Percentiles rank a stretch among this genome's conserved stretches.
Evolutionary conservation across 2,797 vertebrate species (phyloP).

Genomic region (Lepidocolaptes lacrymiger): DNA sequence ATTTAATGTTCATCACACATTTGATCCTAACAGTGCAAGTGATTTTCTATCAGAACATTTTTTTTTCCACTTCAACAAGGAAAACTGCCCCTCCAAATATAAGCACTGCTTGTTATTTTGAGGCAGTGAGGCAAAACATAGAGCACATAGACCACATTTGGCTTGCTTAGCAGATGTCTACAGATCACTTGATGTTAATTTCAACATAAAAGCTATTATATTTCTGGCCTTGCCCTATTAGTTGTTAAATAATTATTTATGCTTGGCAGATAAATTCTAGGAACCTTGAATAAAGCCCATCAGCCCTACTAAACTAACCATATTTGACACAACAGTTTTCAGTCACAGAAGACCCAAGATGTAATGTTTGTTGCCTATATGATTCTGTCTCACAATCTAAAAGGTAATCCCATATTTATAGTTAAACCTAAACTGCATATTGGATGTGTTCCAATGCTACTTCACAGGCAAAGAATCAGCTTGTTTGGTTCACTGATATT

Average conservation of each 20-base stretch:
- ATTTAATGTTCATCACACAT: conserved; percentile 67
- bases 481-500: conserved; percentile 68
- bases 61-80: conserved; percentile 58
- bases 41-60: conserved; percentile 60
- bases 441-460: conserved; percentile 18
- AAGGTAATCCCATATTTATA: conserved; percentile 54
- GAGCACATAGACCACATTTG: conserved; percentile 51
- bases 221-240: conserved; percentile 74
- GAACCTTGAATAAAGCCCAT: conserved; percentile 57
- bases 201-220: conserved; percentile 75
- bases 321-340: conserved; percentile 70
- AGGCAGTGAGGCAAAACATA: conserved; percentile 73
- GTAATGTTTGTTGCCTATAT: conserved; percentile 38
- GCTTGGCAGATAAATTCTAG: conserved; percentile 67
- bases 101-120: conserved; percentile 72
- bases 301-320: conserved; percentile 68
- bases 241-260: conserved; percentile 77
- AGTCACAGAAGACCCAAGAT: conserved; percentile 14
- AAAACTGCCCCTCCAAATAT: conserved; percentile 55
- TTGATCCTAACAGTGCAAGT: conserved; percentile 60
- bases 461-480: conserved; percentile 65
- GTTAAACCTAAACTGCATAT: conserved; percentile 56
- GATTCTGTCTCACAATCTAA: conserved; percentile 29
- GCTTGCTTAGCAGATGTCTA: conserved; percentile 77
- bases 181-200: conserved; percentile 74